phyloP scores from a whole-genome alignment of 1,140 invertebrate genomes.

The Micrasema minimum region DNA sequence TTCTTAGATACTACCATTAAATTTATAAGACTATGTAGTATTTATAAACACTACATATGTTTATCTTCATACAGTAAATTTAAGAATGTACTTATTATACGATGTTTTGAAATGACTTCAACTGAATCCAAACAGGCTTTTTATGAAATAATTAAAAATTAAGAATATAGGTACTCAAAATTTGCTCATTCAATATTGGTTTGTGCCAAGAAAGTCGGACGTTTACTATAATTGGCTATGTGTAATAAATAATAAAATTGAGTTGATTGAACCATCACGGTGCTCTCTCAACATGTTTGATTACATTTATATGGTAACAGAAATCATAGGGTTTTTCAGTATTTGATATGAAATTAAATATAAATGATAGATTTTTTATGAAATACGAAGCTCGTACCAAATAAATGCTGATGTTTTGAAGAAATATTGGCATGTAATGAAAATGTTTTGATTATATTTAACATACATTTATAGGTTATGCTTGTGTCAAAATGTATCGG shows the following conservation, averaged over 20 bases:
- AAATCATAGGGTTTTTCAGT: slow-evolving; percentile 21
- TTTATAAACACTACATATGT: no score
- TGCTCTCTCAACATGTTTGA: slow-evolving; percentile 8
- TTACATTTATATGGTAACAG: neutral
- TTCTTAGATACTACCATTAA: no score
- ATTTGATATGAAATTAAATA: slow-evolving; percentile 24
- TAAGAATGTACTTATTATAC: no score
- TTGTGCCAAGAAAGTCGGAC: slow-evolving; percentile 22
- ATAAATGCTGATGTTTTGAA: slow-evolving; percentile 18
- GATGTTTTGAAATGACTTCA: no score
- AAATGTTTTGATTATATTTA: slow-evolving; percentile 8
- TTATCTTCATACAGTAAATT: no score
- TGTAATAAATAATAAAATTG: neutral
- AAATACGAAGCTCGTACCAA: slow-evolving; percentile 28
- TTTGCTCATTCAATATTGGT: slow-evolving; percentile 22
- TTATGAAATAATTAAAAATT: no score
- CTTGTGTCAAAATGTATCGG: neutral
- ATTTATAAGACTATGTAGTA: no score
- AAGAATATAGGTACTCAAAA: slow-evolving; percentile 5
- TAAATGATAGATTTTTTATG: slow-evolving; percentile 27
- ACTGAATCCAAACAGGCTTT: no score
- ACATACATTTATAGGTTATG: neutral
- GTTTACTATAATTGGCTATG: neutral
- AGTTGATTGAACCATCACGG: neutral
- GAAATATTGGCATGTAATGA: neutral